Percentiles rank a stretch among this genome's conserved stretches.
phyloP scores from a whole-genome alignment of 1,140 invertebrate species.

The Drosophila mojavensis region DNA sequence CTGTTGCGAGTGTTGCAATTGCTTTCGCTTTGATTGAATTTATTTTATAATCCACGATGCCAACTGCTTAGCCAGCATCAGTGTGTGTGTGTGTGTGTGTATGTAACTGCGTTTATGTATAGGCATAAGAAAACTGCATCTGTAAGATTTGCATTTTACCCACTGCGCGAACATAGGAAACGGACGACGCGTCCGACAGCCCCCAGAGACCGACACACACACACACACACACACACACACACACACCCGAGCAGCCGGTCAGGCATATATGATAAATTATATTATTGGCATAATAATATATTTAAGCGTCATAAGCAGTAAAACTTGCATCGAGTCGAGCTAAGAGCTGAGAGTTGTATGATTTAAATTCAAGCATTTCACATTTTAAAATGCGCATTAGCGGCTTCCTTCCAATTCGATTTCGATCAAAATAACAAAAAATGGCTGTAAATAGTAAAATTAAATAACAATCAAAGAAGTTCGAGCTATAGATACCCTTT shows the following conservation, averaged over 20 bases:
- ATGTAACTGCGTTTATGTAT: conserved; percentile 45
- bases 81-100: conserved; percentile 14
- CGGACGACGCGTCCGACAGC: conserved; percentile 46
- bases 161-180: conserved; percentile 55
- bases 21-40: conserved; percentile 78
- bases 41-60: conserved; percentile 74
- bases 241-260: neutral
- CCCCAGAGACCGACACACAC: conserved; percentile 6
- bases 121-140: conserved; percentile 57
- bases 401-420: conserved; percentile 55
- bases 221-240: neutral
- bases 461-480: too few species aligned
- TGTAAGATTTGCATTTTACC: conserved; percentile 69
- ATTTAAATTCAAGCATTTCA: conserved; percentile 60
- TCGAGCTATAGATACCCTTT: too few species aligned
- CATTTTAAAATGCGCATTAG: conserved; percentile 57
- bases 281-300: conserved; percentile 69
- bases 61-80: conserved; percentile 51
- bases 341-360: conserved; percentile 8
- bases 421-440: conserved; percentile 29
- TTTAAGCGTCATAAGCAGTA: conserved; percentile 43
- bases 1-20: conserved; percentile 63
- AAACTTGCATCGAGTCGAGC: conserved; percentile 9
- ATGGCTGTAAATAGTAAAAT: neutral
- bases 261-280: conserved; percentile 50